Evolutionary conservation across 2,797 vertebrate genomes (phyloP), one percentile per base, ranked within the genome.

Genomic region (Lycodopsis pacificus): DNA sequence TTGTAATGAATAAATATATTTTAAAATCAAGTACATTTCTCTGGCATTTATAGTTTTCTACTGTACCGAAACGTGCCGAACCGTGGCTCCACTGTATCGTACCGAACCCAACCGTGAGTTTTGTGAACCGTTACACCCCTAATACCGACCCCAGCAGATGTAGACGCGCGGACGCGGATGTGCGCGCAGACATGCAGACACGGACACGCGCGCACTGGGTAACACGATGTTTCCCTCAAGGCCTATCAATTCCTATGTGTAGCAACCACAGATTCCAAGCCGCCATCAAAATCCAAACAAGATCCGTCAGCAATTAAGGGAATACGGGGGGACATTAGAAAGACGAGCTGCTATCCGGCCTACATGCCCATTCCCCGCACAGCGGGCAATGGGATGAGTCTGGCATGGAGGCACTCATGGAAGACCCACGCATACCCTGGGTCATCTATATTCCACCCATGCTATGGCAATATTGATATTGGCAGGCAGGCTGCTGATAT

Each of bases 381-480:
- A 94, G 95, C 91, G 90, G 93, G 95, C 90, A 87, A 77, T 84
- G 90, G 91, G 93, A 93, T 91, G 83, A 91, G 88, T 86, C 92
- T 95, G 93, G 95, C 94, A 92, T 80, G 79, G 81, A 90, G 89
- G 88, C 86, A 85, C 90, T 92, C 84, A 76, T 88, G 74, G 89
- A 87, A 91, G 93, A 93, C 95, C 94, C 94, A 95, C 94, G 82
- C 94, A 92, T 91, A 94, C 95, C 91, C 93, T 91, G 94, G 95
- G 94, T 95, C 95, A 96, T 96, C 95, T 95, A 93, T 95, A 95
- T 95, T 95, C 95, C 91, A 93, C 94, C 94, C 95, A 94, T 95
- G 95, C 92, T 92, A 93, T 91, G 91, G 93, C 93, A 95, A 95
- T 96, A 96, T 96, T 95, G 95, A 95, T 95, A 96, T 95, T 96